These are phyloP conservation scores for Heliconius nattereri DNA, from an alignment of 1,140 invertebrate genomes.

Conservation along the genomic window DNA sequence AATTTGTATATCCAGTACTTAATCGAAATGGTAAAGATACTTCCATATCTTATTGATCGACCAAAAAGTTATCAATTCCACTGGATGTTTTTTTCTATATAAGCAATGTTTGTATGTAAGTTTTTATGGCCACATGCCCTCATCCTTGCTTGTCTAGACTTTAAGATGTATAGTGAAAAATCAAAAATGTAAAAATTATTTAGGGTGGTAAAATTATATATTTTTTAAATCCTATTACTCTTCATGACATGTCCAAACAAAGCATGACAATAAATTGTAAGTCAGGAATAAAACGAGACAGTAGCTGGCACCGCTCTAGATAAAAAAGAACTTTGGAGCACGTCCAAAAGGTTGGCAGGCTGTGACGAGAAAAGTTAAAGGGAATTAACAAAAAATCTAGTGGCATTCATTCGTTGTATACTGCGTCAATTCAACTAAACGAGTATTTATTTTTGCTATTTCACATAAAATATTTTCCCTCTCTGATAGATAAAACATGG, in stretches of 20 bases:
- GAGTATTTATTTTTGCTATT: neutral
- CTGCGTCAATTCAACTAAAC: neutral
- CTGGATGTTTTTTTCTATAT: no score
- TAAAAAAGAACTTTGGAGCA: slow-evolving; percentile 31
- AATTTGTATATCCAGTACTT: neutral
- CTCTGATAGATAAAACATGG: no score
- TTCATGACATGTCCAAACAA: slow-evolving; percentile 13
- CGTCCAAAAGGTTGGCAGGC: slow-evolving; percentile 18
- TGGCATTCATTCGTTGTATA: neutral
- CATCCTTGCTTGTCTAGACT: no score
- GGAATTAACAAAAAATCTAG: slow-evolving; percentile 6
- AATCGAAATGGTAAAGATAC: neutral
- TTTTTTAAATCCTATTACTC: neutral
- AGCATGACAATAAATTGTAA: slow-evolving; percentile 22
- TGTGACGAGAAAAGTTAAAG: slow-evolving; percentile 21
- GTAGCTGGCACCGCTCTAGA: slow-evolving; percentile 29
- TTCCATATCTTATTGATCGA: no score
- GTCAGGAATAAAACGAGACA: slow-evolving; percentile 34
- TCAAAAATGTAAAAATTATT: no score
- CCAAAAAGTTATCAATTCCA: no score
- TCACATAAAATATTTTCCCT: no score
- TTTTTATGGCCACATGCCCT: no score
- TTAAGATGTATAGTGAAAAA: no score
- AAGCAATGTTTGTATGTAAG: no score
- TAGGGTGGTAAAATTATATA: no score